These are phyloP conservation scores for Notothenia rossii DNA, from an alignment of 2,113 vertebrate species.

Conservation along the genomic window DNA sequence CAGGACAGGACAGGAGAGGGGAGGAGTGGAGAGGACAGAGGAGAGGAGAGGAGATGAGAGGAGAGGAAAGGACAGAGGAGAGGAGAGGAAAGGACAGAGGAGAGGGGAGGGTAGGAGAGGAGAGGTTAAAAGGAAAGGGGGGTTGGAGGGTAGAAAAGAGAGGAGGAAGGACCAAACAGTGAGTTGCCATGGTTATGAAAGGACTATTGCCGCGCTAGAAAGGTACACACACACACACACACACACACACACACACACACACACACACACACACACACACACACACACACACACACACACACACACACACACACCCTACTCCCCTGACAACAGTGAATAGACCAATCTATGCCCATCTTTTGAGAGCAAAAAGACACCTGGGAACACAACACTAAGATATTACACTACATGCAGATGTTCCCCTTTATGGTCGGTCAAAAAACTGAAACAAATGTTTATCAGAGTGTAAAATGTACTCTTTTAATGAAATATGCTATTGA, in stretches of 20 bases:
- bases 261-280: constrained; percentile 28
- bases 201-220: constrained; percentile 92
- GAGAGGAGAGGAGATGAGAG: constrained; percentile 22
- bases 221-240: constrained; percentile 42
- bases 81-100: constrained; percentile 63
- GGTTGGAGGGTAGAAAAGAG: constrained; percentile 35
- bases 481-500: not conserved
- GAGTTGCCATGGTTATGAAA: constrained; percentile 99
- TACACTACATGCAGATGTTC: constrained; percentile 16
- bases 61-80: constrained; percentile 66
- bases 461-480: not conserved
- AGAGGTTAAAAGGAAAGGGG: not conserved
- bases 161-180: constrained; percentile 88
- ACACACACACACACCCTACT: constrained; percentile 48
- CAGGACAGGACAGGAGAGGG: not conserved
- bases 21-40: constrained; percentile 79
- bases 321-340: constrained; percentile 86
- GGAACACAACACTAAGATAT: constrained; percentile 40
- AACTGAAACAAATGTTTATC: not conserved
- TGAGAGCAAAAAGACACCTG: constrained; percentile 57
- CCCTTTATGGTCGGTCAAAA: not conserved
- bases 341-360: constrained; percentile 68
- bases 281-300: constrained; percentile 47
- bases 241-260: constrained; percentile 29
- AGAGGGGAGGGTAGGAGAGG: constrained; percentile 78